Evolutionary conservation across 2,888 invertebrate genomes (phyloP), one percentile per base, ranked within the genome.

Genomic region (Drosophila mulleri): DNA sequence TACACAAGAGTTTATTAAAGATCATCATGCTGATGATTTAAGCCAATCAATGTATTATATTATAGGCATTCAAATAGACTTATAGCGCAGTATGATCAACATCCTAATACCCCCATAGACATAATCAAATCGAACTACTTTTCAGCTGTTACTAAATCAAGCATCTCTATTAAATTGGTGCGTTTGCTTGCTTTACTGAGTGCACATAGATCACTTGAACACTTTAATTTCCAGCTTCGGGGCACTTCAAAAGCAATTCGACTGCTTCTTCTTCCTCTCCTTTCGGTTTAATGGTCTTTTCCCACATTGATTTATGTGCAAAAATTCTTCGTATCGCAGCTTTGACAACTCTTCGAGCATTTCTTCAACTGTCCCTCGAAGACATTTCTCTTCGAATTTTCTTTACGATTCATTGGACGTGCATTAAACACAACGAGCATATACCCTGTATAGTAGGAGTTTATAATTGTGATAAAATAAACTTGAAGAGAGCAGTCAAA

Each of bases 301-400:
- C 14, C 14, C 44, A 56, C 66, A 67, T 69, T 76, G 77, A 76
- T 67, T 78, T 67, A 76, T 80, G 80, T 60, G 52, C 50, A 71
- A 75, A 71, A 78, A 71, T 64, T 70, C 26, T 64, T 54, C 39
- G 56, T 29, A 47, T 18, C 18, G 18, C 32, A 35, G 32, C 50
- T 35, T 50, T 50, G 50, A 50, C 50, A 54, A 37, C 16, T 54
- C 50, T 32, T 35, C 14, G 35, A 50, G 18, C 14, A 50, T 50
- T 50, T 50, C 50, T 32, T 35, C 35, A 50, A 50, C 20, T 18
- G 32, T 50, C 50, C 18, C 23, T 32, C 48, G 32, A 48, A 47
- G 16, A 23, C 16, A 26, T 11, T 47, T 16, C 16, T 16, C 16
- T 16, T 16, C n/a, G 29, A 18, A 29, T 50, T 50, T 26, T 6